Evolutionary conservation across 2,797 vertebrate species (phyloP).

Genomic region (Agapornis canus): DNA sequence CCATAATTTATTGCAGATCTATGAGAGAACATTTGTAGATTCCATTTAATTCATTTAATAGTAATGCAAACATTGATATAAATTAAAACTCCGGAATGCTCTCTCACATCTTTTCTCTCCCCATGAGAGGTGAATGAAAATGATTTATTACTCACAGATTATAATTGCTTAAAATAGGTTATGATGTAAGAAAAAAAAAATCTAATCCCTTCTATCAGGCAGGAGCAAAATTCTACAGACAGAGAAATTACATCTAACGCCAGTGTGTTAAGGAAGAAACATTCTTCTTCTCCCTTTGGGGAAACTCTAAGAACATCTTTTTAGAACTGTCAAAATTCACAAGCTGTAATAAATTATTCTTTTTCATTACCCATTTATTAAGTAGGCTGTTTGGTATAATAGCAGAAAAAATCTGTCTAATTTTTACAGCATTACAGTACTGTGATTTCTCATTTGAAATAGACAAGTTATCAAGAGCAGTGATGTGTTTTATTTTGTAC

Average conservation of each 20-base stretch:
- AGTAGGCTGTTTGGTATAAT: slow-evolving; percentile 80
- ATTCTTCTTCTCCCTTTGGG: slow-evolving; percentile 76
- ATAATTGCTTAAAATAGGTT: slow-evolving; percentile 79
- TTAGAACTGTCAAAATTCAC: slow-evolving; percentile 82
- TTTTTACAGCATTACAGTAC: slow-evolving; percentile 72
- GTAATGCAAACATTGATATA: slow-evolving; percentile 67
- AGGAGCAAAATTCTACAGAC: slow-evolving; percentile 77
- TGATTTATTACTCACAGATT: slow-evolving; percentile 75
- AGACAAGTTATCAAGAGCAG: slow-evolving; percentile 63
- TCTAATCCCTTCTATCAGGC: slow-evolving; percentile 65
- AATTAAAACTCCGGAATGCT: slow-evolving; percentile 50
- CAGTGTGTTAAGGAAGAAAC: slow-evolving; percentile 70
- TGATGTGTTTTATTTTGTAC: slow-evolving; percentile 28
- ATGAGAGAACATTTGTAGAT: slow-evolving; percentile 28
- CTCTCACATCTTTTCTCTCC: slow-evolving; percentile 53
- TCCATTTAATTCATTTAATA: slow-evolving; percentile 59
- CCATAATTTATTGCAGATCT: slow-evolving; percentile 60
- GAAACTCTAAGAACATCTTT: slow-evolving; percentile 80
- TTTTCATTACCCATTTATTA: slow-evolving; percentile 83
- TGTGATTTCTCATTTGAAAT: slow-evolving; percentile 73
- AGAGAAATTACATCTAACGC: slow-evolving; percentile 77
- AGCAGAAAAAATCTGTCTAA: slow-evolving; percentile 80
- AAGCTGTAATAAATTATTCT: slow-evolving; percentile 84
- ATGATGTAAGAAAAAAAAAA: slow-evolving; percentile 68
- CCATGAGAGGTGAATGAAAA: slow-evolving; percentile 67